phyloP scores from a whole-genome alignment of 2,888 invertebrate genomes.

The Orchestes rusci region DNA sequence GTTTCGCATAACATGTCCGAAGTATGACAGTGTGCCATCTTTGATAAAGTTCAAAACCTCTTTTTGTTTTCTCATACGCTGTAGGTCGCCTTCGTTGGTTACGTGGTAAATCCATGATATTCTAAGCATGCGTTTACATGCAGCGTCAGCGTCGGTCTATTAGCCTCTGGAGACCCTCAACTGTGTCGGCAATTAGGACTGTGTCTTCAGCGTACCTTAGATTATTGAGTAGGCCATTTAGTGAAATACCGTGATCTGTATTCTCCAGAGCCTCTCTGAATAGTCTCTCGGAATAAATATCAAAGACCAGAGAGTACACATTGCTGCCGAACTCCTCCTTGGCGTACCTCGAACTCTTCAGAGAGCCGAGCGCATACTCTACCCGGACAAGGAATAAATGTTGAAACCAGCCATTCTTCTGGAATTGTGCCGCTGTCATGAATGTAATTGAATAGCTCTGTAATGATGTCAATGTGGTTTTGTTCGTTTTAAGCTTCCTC shows the following conservation, averaged over 20 bases:
- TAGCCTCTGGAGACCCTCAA: too few species aligned
- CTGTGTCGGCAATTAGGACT: too few species aligned
- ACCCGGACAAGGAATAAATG: background rate
- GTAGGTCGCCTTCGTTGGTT: background rate
- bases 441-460: conserved; percentile 5
- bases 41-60: too few species aligned
- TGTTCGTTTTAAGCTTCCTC: conserved; percentile 4
- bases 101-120: conserved; percentile 8
- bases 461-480: conserved; percentile 2
- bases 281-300: background rate
- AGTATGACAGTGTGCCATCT: conserved; percentile 2
- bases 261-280: background rate
- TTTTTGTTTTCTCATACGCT: background rate
- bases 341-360: background rate
- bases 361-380: conserved; percentile 2
- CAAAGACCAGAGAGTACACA: background rate
- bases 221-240: too few species aligned
- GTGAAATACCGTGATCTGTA: background rate
- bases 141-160: too few species aligned
- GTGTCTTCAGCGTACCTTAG: too few species aligned
- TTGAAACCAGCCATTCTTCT: conserved; percentile 4
- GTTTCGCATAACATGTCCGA: conserved; percentile 6
- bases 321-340: background rate
- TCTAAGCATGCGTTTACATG: conserved; percentile 1
- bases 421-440: conserved; percentile 6